Evolutionary conservation across 2,888 invertebrate species (phyloP).

Genomic region (Noctua fimbriata): DNA sequence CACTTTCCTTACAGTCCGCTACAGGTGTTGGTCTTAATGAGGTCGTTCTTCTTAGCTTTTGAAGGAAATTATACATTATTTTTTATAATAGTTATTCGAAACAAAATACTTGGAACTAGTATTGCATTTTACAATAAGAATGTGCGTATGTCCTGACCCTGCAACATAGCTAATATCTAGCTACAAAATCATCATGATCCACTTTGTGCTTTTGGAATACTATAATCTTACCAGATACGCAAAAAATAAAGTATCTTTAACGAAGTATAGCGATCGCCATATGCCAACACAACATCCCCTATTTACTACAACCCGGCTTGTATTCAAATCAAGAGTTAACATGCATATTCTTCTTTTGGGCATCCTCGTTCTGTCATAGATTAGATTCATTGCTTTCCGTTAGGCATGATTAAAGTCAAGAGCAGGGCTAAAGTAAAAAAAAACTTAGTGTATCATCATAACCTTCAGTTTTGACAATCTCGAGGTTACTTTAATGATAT

Average conservation of each 20-base stretch:
- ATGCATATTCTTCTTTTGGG: background rate
- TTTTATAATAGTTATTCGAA: background rate
- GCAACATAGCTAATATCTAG: background rate
- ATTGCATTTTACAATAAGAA: background rate
- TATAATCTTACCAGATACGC: background rate
- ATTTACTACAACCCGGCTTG: background rate
- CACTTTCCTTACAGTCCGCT: slow-evolving; percentile 25
- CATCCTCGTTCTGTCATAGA: background rate
- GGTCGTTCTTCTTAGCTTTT: slow-evolving; percentile 11
- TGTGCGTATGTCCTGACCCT: background rate
- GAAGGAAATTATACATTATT: background rate
- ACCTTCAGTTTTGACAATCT: slow-evolving; percentile 20
- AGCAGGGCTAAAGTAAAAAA: background rate
- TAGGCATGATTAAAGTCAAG: background rate
- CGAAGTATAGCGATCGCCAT: background rate
- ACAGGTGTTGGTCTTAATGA: slow-evolving; percentile 48
- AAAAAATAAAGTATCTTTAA: background rate
- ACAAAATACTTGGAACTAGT: background rate
- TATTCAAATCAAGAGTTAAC: background rate
- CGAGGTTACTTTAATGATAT: slow-evolving; percentile 25
- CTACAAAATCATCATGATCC: background rate
- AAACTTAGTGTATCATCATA: background rate
- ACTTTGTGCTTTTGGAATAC: background rate
- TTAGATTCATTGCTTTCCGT: background rate
- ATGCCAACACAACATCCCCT: background rate